These are phyloP conservation scores for Galemys pyrenaicus DNA, from an alignment of 2,113 vertebrate genomes.

Conservation along the genomic window DNA sequence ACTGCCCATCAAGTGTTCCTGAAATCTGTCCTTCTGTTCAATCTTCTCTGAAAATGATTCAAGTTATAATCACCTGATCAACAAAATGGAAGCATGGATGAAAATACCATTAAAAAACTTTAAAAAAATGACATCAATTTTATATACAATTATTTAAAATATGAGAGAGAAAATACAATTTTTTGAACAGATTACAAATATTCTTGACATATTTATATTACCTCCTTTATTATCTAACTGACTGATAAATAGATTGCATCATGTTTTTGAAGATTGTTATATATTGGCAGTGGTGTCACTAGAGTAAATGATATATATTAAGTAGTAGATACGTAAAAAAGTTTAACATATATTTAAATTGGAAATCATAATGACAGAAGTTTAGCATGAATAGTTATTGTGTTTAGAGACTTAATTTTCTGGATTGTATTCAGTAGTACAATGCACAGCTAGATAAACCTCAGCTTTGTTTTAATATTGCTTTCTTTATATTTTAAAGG, in stretches of 20 bases:
- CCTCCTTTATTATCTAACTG: background rate
- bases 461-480: slow-evolving; percentile 39
- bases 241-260: background rate
- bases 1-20: background rate
- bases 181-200: background rate
- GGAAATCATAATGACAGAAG: background rate
- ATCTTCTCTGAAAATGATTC: background rate
- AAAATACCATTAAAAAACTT: background rate
- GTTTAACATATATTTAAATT: background rate
- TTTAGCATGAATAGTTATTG: background rate
- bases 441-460: background rate
- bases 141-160: background rate
- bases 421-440: background rate
- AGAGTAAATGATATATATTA: background rate
- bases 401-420: slow-evolving; percentile 27
- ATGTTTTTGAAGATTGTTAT: background rate
- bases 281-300: background rate
- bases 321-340: background rate
- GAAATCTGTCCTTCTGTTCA: background rate
- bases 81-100: background rate
- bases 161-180: background rate
- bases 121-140: background rate
- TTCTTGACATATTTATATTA: background rate
- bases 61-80: slow-evolving; percentile 26
- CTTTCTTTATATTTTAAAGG: slow-evolving; percentile 42